A percentile compares a stretch with the other conserved stretches of the same genome.
phyloP scores from a whole-genome alignment of 2,888 invertebrate species.

The Trichogramma dendrolimi region DNA sequence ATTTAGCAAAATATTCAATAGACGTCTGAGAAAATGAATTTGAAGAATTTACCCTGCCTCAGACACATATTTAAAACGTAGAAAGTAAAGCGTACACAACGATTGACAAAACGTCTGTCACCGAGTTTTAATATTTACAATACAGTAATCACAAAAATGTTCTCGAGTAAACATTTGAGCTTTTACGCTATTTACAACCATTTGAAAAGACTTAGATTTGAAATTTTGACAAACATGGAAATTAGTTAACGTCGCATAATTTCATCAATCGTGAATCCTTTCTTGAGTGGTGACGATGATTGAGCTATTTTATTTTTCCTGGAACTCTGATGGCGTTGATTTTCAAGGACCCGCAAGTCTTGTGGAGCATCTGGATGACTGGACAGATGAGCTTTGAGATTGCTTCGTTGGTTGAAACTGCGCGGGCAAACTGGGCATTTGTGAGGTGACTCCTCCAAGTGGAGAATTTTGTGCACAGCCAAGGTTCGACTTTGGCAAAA shows the following conservation, averaged over 20 bases:
- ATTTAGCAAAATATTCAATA: too few species aligned
- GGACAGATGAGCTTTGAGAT: conserved; percentile 83
- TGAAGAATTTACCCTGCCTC: too few species aligned
- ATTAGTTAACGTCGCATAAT: conserved; percentile 74
- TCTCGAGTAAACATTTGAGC: too few species aligned
- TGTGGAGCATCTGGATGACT: conserved; percentile 73
- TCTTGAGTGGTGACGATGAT: conserved; percentile 48
- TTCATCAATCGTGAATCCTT: conserved; percentile 83
- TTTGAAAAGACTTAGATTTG: not conserved
- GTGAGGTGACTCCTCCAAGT: conserved; percentile 89
- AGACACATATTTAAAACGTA: too few species aligned
- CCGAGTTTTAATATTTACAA: too few species aligned
- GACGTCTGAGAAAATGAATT: too few species aligned
- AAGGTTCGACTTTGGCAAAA: conserved; percentile 96
- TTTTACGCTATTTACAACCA: not conserved
- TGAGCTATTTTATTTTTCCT: not conserved
- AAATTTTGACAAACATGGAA: not conserved
- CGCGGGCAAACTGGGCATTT: conserved; percentile 86
- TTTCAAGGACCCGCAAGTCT: conserved; percentile 44
- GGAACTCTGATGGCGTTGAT: not conserved
- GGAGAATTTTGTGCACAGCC: conserved; percentile 91
- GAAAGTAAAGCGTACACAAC: too few species aligned
- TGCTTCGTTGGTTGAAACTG: conserved; percentile 88
- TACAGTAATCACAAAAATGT: too few species aligned
- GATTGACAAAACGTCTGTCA: too few species aligned